Conservation (phyloP, 2,797 vertebrate genomes). For the Aulostomus chinensis region DNA sequence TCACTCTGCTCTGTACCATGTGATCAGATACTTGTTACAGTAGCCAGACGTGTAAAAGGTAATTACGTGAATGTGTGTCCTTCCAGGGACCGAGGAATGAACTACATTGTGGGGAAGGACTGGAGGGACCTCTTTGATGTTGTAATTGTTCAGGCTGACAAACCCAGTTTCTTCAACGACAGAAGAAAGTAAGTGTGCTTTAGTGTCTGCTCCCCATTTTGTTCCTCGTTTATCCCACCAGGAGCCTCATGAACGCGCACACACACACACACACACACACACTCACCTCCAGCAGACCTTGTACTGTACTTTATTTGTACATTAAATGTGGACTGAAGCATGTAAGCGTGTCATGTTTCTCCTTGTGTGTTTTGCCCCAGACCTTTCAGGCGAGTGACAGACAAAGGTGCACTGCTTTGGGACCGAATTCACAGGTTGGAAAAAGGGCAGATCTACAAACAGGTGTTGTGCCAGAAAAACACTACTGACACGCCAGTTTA, state of each 20-base stretch:
- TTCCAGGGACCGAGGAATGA: constrained; percentile 94
- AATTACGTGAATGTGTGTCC: no score
- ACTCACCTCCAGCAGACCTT: neutral
- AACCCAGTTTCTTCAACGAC: constrained; percentile 97
- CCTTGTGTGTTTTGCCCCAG: constrained; percentile 63
- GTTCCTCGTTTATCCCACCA: neutral
- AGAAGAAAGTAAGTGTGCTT: constrained; percentile 87
- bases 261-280: neutral
- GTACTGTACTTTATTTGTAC: neutral
- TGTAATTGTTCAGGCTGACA: constrained; percentile 97
- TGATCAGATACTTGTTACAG: no score
- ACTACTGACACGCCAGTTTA: neutral
- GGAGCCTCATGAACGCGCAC: constrained; percentile 1
- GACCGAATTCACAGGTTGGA: constrained; percentile 94
- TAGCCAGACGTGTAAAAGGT: no score
- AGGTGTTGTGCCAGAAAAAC: constrained; percentile 77
- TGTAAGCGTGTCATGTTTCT: constrained; percentile 9
- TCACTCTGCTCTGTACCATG: no score
- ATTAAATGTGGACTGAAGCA: neutral
- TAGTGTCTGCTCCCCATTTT: neutral
- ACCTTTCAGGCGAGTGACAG: constrained; percentile 94
- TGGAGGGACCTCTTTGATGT: constrained; percentile 97
- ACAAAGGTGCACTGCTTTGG: constrained; percentile 93
- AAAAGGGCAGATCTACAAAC: constrained; percentile 98
- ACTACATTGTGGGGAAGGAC: constrained; percentile 94